These are phyloP conservation scores for Drosophila austrosaltans DNA, from an alignment of 2,888 invertebrate species.

Conservation along the genomic window DNA sequence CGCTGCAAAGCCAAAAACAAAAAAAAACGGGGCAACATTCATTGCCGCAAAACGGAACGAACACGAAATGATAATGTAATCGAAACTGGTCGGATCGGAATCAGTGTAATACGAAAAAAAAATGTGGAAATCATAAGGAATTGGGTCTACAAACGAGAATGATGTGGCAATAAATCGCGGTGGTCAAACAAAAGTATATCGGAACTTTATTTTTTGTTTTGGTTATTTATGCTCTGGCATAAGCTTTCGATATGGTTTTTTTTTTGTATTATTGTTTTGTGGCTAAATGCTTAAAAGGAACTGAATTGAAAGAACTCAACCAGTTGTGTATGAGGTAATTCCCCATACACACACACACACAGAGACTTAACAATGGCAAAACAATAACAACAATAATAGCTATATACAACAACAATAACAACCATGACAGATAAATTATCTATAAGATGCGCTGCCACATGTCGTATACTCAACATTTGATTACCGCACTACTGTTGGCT, in stretches of 20 bases:
- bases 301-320: conserved; percentile 22
- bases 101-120: conserved; percentile 51
- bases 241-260: conserved; percentile 16
- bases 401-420: conserved; percentile 16
- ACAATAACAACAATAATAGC: conserved; percentile 7
- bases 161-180: conserved; percentile 61
- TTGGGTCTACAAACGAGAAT: conserved; percentile 44
- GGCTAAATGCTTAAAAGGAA: conserved; percentile 39
- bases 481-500: conserved; percentile 38
- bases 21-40: conserved; percentile 54
- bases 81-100: conserved; percentile 72
- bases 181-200: conserved; percentile 30
- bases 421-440: conserved; percentile 47
- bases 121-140: conserved; percentile 64
- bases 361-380: conserved; percentile 15
- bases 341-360: not conserved
- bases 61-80: conserved; percentile 69
- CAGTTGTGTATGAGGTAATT: conserved; percentile 25
- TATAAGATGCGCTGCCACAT: conserved; percentile 33
- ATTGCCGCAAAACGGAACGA: conserved; percentile 78
- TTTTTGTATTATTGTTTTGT: conserved; percentile 7
- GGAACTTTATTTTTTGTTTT: conserved; percentile 38
- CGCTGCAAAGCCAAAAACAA: conserved; percentile 38
- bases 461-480: conserved; percentile 54
- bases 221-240: conserved; percentile 31